Evolutionary conservation across 2,113 vertebrate genomes (phyloP), one percentile per base, ranked within the genome.

Genomic region (Poecilia latipinna): DNA sequence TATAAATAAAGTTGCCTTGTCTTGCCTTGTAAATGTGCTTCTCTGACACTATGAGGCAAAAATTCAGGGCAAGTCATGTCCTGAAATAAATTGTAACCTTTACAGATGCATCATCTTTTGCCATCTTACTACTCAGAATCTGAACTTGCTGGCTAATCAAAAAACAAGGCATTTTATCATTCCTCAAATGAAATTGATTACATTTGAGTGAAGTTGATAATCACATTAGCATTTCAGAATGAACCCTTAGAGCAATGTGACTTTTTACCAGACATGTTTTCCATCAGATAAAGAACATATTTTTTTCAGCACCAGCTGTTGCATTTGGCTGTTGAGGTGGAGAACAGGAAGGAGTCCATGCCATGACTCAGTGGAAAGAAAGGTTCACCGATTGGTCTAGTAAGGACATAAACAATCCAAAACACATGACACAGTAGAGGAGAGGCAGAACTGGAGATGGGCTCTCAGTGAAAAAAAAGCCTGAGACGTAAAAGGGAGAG

Each of bases 351-450:
- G 82, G 54, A 54, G 77, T 79, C 75, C 69, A 85, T 60, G 79
- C 80, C 77, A 78, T 90, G 90, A 90, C 64, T 91, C 90, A 90
- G 69, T 83, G 89, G 82, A 88, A 90, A 90, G 81, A 71, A 89
- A 86, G 80, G 82, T 83, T 88, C 77, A 72, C 62, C 65, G 61
- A 72, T 70, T 33, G 65, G 78, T 84, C 75, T 61, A 57, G 63
- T 24, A 35, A 75, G 73, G 51, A 79, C 35, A 79, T 79, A 85
- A 88, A 90, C 81, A 89, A 77, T 48, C 75, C 68, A 70, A 39
- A 62, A 81, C 72, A 54, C 75, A 86, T 35, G 66, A 72, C 68
- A 79, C 1, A 39, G 68, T 44, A 57, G 2, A 63, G 29, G 11
- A 24, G 15, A 57, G 10, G 32, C 79, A 28, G 8, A 54, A 57